Evolutionary conservation across 2,113 vertebrate genomes (phyloP).

Genomic region (Gulo gulo): DNA sequence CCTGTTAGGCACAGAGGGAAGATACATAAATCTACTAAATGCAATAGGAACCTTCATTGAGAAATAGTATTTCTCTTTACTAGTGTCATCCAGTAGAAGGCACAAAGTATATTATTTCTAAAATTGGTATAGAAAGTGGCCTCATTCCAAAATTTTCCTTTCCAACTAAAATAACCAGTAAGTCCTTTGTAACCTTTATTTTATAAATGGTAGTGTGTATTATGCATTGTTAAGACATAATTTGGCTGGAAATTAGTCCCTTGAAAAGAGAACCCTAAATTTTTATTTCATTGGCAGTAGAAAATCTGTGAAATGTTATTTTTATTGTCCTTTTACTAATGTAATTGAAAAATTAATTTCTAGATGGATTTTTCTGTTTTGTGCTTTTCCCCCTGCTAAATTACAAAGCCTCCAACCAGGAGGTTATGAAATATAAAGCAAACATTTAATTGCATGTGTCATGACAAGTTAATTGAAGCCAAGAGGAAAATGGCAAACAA

Average conservation of each 20-base stretch:
- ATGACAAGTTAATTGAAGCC: conserved; percentile 35
- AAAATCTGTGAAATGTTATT: not conserved
- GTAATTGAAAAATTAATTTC: not conserved
- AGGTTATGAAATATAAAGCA: not conserved
- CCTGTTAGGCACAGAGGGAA: not conserved
- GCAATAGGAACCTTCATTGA: not conserved
- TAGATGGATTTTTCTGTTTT: not conserved
- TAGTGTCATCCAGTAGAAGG: not conserved
- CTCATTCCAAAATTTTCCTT: conserved; percentile 24
- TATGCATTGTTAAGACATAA: conserved; percentile 51
- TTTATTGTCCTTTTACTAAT: not conserved
- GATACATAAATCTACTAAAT: not conserved
- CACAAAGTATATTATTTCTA: conserved; percentile 46
- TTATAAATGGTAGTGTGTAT: conserved; percentile 38
- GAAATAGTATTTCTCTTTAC: not conserved
- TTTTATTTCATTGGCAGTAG: conserved; percentile 32
- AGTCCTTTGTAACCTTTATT: conserved; percentile 33
- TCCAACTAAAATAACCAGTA: conserved; percentile 12
- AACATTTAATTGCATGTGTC: conserved; percentile 3
- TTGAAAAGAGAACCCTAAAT: conserved; percentile 50
- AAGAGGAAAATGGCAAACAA: not conserved
- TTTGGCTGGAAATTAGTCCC: conserved; percentile 34
- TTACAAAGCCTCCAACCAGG: conserved; percentile 34
- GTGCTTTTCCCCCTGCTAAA: not conserved
- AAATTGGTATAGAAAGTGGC: conserved; percentile 45